Conservation (phyloP, 2,888 invertebrate genomes). For the Drosophila nr. fundita region DNA sequence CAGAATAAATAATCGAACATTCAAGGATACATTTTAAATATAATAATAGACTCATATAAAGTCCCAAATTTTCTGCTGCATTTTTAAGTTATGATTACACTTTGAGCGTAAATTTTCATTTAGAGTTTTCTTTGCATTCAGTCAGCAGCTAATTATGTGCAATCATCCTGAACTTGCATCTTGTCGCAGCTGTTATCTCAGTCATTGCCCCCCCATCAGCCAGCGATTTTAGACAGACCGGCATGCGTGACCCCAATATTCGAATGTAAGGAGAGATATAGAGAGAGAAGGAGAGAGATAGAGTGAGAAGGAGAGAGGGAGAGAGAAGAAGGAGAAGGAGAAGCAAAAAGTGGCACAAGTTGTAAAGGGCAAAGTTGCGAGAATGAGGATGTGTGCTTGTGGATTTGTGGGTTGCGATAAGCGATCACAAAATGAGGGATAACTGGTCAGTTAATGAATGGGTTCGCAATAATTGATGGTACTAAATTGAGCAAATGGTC, state of each 20-base stretch:
- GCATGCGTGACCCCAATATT: slow-evolving; percentile 72
- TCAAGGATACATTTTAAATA: neutral
- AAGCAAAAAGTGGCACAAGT: slow-evolving; percentile 57
- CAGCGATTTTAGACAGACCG: slow-evolving; percentile 54
- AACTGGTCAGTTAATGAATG: slow-evolving; percentile 78
- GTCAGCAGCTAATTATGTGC: slow-evolving; percentile 29
- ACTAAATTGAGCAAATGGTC: slow-evolving; percentile 69
- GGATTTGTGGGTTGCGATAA: slow-evolving; percentile 70
- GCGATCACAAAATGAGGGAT: slow-evolving; percentile 77
- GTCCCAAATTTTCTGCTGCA: neutral
- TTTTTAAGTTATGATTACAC: neutral
- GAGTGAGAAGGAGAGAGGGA: neutral
- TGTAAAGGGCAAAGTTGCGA: slow-evolving; percentile 47
- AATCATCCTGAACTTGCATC: slow-evolving; percentile 20
- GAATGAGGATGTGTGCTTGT: slow-evolving; percentile 41
- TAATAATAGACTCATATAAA: neutral
- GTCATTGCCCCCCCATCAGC: slow-evolving; percentile 18
- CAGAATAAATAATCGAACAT: neutral
- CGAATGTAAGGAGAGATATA: neutral
- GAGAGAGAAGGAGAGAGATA: neutral
- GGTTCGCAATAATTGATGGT: slow-evolving; percentile 77
- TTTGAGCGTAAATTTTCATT: neutral
- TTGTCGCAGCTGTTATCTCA: slow-evolving; percentile 45
- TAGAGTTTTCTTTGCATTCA: neutral
- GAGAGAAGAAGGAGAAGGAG: neutral